Percentiles rank a stretch among this genome's conserved stretches.
phyloP scores from a whole-genome alignment of 2,797 vertebrate species.

The Sciurus vulgaris region DNA sequence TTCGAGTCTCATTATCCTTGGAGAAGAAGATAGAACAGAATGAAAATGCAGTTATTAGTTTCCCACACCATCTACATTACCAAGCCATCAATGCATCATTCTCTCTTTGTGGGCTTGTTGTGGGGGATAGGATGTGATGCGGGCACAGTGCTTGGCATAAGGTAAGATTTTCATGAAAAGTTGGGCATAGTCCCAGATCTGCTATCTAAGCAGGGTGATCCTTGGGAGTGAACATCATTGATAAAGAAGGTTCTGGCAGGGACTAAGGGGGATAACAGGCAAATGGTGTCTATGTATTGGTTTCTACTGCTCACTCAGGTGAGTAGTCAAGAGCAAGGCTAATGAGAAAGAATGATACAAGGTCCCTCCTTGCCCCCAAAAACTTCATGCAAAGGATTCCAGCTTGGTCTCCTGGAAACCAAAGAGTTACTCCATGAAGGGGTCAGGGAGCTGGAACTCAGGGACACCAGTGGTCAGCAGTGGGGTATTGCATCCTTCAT shows the following conservation, averaged over 20 bases:
- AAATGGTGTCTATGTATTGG: background rate
- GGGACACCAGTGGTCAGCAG: background rate
- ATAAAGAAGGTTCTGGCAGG: background rate
- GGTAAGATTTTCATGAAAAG: background rate
- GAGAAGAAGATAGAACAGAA: background rate
- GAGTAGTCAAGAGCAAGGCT: background rate
- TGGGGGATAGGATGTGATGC: background rate
- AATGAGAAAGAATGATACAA: background rate
- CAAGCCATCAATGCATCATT: background rate
- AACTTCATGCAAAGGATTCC: background rate
- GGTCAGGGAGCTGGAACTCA: background rate
- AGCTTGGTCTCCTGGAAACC: background rate
- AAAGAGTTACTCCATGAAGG: background rate
- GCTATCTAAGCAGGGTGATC: background rate
- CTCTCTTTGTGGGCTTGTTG: background rate
- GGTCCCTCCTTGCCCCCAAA: background rate
- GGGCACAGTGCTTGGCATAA: background rate
- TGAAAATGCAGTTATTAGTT: background rate
- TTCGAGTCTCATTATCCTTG: slow-evolving; percentile 41
- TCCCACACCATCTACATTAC: background rate
- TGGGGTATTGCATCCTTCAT: background rate
- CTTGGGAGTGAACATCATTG: background rate
- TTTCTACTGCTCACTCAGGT: background rate
- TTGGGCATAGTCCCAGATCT: background rate
- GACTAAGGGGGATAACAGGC: background rate